These are phyloP conservation scores for Hydractinia echinata DNA, from an alignment of 30 jellyfish, hydroid and myxozoan genomes.

Conservation along the genomic window DNA sequence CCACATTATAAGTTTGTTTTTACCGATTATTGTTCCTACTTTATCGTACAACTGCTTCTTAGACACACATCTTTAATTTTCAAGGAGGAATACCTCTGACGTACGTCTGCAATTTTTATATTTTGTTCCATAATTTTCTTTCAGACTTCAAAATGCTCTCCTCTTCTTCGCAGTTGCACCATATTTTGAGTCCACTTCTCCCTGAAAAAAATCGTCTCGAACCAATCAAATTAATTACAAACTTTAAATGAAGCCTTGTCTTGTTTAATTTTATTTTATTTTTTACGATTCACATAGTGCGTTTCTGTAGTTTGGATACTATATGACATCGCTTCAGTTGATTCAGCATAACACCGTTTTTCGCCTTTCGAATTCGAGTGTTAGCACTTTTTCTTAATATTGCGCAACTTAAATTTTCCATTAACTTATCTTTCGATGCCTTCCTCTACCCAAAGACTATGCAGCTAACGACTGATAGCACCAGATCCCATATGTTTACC, in stretches of 20 bases:
- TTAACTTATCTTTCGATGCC: background rate
- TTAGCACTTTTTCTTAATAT: background rate
- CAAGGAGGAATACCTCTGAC: conserved; percentile 2
- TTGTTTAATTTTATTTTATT: background rate
- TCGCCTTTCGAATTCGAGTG: conserved; percentile 1
- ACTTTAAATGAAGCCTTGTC: background rate
- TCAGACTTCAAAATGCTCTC: background rate
- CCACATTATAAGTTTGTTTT: background rate
- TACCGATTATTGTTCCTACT: background rate
- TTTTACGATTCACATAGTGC: background rate
- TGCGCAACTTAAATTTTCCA: background rate
- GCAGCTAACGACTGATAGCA: conserved; percentile 1
- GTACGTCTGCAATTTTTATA: background rate
- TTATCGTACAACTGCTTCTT: conserved; percentile 5
- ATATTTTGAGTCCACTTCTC: too few relatives aligned
- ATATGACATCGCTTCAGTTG: conserved; percentile 2
- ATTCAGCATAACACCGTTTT: background rate
- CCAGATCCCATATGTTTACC: background rate
- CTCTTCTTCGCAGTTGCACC: too few relatives aligned
- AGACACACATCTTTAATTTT: conserved; percentile 7
- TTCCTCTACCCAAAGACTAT: background rate
- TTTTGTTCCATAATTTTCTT: background rate
- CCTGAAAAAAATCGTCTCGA: too few relatives aligned
- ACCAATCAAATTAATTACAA: background rate
- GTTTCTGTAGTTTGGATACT: conserved; percentile 15